Conservation (phyloP, 1,140 invertebrate species). For the Drosophila truncata region DNA sequence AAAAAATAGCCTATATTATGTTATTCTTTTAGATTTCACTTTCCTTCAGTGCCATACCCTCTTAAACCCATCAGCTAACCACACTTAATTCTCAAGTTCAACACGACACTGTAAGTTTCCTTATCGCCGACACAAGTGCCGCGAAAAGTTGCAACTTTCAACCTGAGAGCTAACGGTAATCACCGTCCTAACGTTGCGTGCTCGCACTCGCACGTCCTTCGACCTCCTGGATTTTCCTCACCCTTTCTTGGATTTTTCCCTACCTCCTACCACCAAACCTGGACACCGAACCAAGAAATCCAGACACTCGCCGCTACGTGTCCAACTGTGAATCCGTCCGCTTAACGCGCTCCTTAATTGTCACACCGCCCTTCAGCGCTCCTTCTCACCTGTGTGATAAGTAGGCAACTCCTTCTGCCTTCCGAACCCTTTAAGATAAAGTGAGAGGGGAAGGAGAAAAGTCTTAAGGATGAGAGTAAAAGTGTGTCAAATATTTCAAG, state of each 20-base stretch:
- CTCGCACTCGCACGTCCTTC: constrained; percentile 11
- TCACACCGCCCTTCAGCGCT: not conserved
- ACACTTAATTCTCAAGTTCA: constrained; percentile 77
- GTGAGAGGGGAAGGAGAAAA: not conserved
- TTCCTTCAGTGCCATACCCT: not conserved
- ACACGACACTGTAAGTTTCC: constrained; percentile 67
- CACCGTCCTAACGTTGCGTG: constrained; percentile 5
- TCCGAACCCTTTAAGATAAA: too few species aligned
- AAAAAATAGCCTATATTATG: too few species aligned
- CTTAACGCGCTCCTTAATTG: constrained; percentile 36
- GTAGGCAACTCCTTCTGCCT: not conserved
- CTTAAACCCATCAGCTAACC: constrained; percentile 22
- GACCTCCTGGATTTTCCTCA: constrained; percentile 1
- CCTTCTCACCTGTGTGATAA: constrained; percentile 11
- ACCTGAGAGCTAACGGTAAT: constrained; percentile 18
- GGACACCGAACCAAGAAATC: not conserved
- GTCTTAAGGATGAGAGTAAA: not conserved
- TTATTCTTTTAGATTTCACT: constrained; percentile 1
- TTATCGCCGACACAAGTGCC: constrained; percentile 58
- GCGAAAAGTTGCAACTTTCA: constrained; percentile 46
- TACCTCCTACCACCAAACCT: not conserved
- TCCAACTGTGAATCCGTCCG: constrained; percentile 32
- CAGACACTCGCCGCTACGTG: constrained; percentile 31
- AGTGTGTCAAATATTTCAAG: not conserved
- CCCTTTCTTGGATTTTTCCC: not conserved